A percentile compares a stretch with the other conserved stretches of the same genome.
Evolutionary conservation across 1,140 invertebrate species (phyloP).

Genomic region (Cardiocondyla obscurior): DNA sequence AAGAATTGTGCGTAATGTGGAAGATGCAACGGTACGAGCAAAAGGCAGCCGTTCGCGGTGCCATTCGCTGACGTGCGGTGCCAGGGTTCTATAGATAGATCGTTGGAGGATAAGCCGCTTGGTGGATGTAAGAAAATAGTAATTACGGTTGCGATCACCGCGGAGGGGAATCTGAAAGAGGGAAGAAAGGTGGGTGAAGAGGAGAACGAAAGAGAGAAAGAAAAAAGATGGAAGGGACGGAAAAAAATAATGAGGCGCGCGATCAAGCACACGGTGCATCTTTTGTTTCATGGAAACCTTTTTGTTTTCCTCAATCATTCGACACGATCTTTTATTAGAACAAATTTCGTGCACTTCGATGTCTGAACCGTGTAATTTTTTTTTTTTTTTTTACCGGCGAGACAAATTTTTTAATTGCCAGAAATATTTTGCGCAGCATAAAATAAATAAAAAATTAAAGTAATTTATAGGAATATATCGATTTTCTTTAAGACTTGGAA

Average conservation of each 20-base stretch:
- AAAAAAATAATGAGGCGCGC: constrained; percentile 23
- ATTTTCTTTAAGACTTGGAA: not conserved
- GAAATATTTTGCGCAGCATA: not conserved
- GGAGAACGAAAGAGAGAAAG: not conserved
- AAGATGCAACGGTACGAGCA: constrained; percentile 53
- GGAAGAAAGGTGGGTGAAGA: not conserved
- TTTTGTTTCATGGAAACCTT: constrained; percentile 27
- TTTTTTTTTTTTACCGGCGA: not conserved
- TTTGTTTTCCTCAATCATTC: constrained; percentile 9
- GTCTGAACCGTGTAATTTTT: too few relatives aligned
- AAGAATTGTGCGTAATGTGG: constrained; percentile 53
- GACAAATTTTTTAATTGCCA: not conserved
- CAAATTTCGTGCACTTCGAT: constrained; percentile 1
- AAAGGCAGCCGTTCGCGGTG: constrained; percentile 47
- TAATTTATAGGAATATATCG: not conserved
- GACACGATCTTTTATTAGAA: constrained; percentile 1
- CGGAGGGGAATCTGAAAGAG: constrained; percentile 17
- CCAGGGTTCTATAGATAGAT: constrained; percentile 68
- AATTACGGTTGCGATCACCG: constrained; percentile 65
- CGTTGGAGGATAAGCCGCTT: constrained; percentile 61
- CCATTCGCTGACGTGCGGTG: constrained; percentile 56
- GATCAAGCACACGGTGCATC: constrained; percentile 45
- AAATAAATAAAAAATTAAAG: not conserved
- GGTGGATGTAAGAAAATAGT: constrained; percentile 70
- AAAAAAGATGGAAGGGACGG: constrained; percentile 6